Evolutionary conservation across 1,140 invertebrate genomes (phyloP).

Genomic region (Ceratina calcarata): DNA sequence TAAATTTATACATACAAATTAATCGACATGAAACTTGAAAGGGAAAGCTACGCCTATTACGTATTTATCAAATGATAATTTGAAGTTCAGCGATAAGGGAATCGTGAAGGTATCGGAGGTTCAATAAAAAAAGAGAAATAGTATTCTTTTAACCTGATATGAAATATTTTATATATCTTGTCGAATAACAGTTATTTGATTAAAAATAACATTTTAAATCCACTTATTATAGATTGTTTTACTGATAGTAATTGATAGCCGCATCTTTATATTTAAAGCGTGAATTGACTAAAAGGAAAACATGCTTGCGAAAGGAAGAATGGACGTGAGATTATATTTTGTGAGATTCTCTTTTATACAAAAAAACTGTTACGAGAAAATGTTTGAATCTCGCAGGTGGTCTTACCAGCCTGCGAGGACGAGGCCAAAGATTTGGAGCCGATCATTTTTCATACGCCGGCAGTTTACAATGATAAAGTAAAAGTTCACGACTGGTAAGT

Average conservation of each 20-base stretch:
- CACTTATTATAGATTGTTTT: too few species aligned
- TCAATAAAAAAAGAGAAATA: not conserved
- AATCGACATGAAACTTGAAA: too few species aligned
- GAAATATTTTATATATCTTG: too few species aligned
- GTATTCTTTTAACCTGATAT: too few species aligned
- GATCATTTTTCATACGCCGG: slow-evolving; percentile 41
- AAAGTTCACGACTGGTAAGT: slow-evolving; percentile 66
- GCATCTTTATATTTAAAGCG: not conserved
- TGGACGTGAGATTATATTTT: slow-evolving; percentile 38
- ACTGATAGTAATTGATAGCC: not conserved
- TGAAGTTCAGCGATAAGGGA: too few species aligned
- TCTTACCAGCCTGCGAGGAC: slow-evolving; percentile 39
- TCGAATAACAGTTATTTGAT: too few species aligned
- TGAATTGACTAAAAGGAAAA: not conserved
- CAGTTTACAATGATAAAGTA: slow-evolving; percentile 62
- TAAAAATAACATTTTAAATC: too few species aligned
- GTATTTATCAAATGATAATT: too few species aligned
- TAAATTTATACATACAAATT: too few species aligned
- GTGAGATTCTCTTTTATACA: not conserved
- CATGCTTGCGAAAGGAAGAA: slow-evolving; percentile 12
- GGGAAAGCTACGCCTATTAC: too few species aligned
- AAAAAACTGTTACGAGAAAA: not conserved
- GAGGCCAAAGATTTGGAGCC: slow-evolving; percentile 37
- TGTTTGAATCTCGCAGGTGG: slow-evolving; percentile 41
- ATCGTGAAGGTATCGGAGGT: not conserved